A percentile compares a stretch with the other conserved stretches of the same genome.
Evolutionary conservation across 1,140 invertebrate genomes (phyloP).

Genomic region (Drosophila punjabiensis): DNA sequence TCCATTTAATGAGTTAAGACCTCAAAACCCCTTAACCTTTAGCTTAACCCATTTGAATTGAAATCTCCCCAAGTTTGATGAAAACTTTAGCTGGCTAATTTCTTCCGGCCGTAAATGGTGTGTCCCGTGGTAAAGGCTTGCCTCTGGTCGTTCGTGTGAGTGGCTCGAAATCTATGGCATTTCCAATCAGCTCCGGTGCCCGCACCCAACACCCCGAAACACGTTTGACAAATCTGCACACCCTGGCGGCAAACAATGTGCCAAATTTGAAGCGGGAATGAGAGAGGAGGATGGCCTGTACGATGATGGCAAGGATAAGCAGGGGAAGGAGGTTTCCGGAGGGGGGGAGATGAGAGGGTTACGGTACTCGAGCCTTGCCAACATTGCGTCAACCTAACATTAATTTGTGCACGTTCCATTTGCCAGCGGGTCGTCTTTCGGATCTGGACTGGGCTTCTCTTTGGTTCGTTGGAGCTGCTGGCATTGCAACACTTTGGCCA

Average conservation of each 20-base stretch:
- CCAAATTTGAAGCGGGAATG: constrained; percentile 60
- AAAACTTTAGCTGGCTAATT: constrained; percentile 43
- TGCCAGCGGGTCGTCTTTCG: constrained; percentile 52
- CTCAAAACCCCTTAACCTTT: no score
- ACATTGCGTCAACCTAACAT: constrained; percentile 71
- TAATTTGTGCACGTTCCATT: constrained; percentile 80
- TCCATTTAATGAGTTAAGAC: background rate
- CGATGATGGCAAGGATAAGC: background rate
- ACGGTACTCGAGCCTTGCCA: constrained; percentile 60
- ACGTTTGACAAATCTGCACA: constrained; percentile 64
- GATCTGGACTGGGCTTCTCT: constrained; percentile 33
- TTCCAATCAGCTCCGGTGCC: constrained; percentile 52
- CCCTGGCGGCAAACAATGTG: constrained; percentile 73
- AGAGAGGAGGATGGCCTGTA: background rate
- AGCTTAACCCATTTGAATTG: constrained; percentile 3
- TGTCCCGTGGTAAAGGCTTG: constrained; percentile 7
- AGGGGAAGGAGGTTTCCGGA: background rate
- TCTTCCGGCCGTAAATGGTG: constrained; percentile 26
- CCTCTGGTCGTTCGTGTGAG: constrained; percentile 18
- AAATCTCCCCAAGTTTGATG: background rate
- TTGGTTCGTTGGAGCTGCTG: constrained; percentile 40
- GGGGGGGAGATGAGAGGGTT: constrained; percentile 13
- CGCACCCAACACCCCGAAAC: background rate
- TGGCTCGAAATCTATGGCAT: constrained; percentile 50
- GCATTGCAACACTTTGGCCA: constrained; percentile 77